Evolutionary conservation across 1,140 invertebrate species (phyloP).

Genomic region (Neoseiulus cucumeris): DNA sequence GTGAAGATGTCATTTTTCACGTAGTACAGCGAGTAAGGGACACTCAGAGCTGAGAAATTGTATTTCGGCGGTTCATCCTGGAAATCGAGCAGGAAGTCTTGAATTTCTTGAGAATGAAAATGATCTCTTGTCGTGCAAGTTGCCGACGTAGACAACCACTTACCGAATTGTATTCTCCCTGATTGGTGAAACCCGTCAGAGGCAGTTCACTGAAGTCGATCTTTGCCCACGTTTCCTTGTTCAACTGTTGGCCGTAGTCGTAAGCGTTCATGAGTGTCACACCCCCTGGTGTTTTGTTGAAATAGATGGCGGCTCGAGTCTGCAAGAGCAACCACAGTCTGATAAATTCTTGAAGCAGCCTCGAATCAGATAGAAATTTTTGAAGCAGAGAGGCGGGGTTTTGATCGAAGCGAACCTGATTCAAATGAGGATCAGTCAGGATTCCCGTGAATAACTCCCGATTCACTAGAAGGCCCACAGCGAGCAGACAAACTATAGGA

Average conservation of each 20-base stretch:
- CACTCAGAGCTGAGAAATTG: background rate
- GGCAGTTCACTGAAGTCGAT: background rate
- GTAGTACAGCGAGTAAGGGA: background rate
- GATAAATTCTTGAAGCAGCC: too few species aligned
- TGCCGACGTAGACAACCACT: background rate
- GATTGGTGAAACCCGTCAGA: background rate
- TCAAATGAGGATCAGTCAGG: too few species aligned
- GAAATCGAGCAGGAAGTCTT: background rate
- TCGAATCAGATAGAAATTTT: too few species aligned
- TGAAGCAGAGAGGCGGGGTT: too few species aligned
- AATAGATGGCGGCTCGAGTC: too few species aligned
- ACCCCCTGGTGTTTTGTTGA: background rate
- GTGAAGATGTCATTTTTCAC: background rate
- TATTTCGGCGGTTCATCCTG: background rate
- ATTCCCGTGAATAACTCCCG: too few species aligned
- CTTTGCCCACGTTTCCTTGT: background rate
- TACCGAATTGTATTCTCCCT: background rate
- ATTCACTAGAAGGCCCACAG: too few species aligned
- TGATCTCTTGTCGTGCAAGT: background rate
- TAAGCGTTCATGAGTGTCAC: background rate
- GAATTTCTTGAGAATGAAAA: background rate
- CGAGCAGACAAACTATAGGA: too few species aligned
- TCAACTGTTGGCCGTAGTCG: background rate
- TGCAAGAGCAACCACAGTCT: too few species aligned
- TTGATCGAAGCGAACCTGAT: too few species aligned